Evolutionary conservation across 2,888 invertebrate species (phyloP).

Genomic region (Sthenelais limicola): DNA sequence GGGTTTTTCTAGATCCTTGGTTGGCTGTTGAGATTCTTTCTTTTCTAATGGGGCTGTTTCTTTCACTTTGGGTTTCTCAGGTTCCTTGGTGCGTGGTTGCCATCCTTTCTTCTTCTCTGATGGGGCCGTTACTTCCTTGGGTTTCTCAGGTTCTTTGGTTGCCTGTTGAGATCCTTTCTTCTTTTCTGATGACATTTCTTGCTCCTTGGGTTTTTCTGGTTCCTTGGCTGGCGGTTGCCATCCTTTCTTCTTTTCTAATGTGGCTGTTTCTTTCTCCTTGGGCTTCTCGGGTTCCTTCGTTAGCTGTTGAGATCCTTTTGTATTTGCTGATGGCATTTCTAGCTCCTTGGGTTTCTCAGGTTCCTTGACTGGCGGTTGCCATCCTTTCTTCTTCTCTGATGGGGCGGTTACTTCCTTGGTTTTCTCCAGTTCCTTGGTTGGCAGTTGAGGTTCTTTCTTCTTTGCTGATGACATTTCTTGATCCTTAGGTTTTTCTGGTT

Average conservation of each 20-base stretch:
- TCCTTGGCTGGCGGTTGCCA: no score
- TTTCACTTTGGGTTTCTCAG: background rate
- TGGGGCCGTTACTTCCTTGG: background rate
- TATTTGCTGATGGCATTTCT: no score
- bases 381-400: no score
- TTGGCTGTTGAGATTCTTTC: background rate
- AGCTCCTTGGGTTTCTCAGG: no score
- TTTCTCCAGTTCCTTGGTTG: background rate
- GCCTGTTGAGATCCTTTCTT: background rate
- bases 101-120: background rate
- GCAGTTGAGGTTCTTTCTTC: background rate
- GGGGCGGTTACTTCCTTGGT: background rate
- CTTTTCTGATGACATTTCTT: background rate
- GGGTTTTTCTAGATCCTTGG: background rate
- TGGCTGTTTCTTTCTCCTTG: background rate
- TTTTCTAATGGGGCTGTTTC: background rate
- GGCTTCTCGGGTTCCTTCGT: background rate
- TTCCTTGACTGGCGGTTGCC: no score
- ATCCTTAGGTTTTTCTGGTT: no score
- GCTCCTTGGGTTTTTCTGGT: no score
- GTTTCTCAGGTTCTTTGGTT: background rate
- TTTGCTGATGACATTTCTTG: background rate
- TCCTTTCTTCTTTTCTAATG: no score
- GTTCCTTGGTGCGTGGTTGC: background rate
- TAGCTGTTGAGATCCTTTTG: background rate